Conservation (phyloP, 2,797 vertebrate species). For the Cuniculus paca region DNA sequence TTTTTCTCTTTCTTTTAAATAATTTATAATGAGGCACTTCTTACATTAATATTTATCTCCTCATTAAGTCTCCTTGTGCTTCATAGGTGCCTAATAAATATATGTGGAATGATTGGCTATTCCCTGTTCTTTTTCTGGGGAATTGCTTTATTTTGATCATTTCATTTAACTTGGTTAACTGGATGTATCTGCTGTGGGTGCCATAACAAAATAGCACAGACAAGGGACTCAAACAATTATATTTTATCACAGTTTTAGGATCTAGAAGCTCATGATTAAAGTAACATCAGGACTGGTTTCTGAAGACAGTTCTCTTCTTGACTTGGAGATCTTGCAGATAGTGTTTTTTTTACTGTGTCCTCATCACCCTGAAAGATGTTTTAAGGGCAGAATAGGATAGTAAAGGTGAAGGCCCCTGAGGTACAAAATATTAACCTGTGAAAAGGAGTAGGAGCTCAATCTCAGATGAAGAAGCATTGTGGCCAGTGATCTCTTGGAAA, state of each 20-base stretch:
- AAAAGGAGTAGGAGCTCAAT: not conserved
- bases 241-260: not conserved
- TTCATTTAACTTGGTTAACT: not conserved
- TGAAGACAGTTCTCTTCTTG: not conserved
- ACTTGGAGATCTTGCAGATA: not conserved
- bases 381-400: not conserved
- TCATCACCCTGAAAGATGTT: not conserved
- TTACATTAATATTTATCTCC: not conserved
- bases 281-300: not conserved
- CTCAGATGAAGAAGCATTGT: not conserved
- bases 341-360: not conserved
- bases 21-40: not conserved
- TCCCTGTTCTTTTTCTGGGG: not conserved
- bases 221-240: not conserved
- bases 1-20: not conserved
- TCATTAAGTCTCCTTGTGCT: not conserved
- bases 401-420: not conserved
- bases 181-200: not conserved
- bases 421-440: not conserved
- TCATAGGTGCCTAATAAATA: not conserved
- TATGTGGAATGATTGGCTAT: not conserved
- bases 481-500: not conserved
- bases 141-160: not conserved
- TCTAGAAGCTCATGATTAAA: not conserved
- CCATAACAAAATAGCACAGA: not conserved